phyloP scores from a whole-genome alignment of 2,888 invertebrate species.

The Platycheirus albimanus region DNA sequence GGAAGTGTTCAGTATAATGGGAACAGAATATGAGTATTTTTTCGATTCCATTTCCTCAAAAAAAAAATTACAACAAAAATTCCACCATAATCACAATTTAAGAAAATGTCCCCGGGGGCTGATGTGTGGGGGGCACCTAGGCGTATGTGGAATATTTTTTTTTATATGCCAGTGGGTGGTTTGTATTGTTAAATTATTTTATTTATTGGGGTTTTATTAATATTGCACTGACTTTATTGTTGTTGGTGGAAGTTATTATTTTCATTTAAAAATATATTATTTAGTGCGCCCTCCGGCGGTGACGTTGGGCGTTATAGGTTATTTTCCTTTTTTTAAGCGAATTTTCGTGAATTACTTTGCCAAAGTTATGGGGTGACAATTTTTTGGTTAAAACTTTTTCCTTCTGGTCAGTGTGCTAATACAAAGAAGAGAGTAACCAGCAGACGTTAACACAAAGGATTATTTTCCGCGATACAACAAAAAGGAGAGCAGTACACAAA shows the following conservation, averaged over 20 bases:
- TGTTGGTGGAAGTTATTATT: constrained; percentile 35
- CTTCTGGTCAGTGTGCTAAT: neutral
- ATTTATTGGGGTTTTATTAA: constrained; percentile 3
- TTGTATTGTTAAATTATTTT: constrained; percentile 4
- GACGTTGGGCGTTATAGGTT: neutral
- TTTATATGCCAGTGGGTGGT: neutral
- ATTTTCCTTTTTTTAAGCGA: neutral
- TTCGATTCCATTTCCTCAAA: constrained; percentile 55
- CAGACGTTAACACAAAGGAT: constrained; percentile 5
- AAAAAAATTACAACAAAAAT: constrained; percentile 3
- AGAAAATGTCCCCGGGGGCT: constrained; percentile 15
- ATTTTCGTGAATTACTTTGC: neutral
- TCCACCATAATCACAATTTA: constrained; percentile 40
- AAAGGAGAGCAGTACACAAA: neutral
- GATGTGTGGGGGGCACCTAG: constrained; percentile 45
- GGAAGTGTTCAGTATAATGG: constrained; percentile 33
- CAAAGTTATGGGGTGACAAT: neutral
- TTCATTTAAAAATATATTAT: constrained; percentile 17
- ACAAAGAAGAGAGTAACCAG: neutral
- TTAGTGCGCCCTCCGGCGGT: constrained; percentile 1
- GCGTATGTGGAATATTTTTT: constrained; percentile 59
- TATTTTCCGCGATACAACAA: neutral
- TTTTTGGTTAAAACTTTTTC: neutral
- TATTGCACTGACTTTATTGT: constrained; percentile 16
- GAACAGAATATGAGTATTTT: constrained; percentile 54